Evolutionary conservation across 1,140 invertebrate genomes (phyloP).

Genomic region (Tigriopus japonicus): DNA sequence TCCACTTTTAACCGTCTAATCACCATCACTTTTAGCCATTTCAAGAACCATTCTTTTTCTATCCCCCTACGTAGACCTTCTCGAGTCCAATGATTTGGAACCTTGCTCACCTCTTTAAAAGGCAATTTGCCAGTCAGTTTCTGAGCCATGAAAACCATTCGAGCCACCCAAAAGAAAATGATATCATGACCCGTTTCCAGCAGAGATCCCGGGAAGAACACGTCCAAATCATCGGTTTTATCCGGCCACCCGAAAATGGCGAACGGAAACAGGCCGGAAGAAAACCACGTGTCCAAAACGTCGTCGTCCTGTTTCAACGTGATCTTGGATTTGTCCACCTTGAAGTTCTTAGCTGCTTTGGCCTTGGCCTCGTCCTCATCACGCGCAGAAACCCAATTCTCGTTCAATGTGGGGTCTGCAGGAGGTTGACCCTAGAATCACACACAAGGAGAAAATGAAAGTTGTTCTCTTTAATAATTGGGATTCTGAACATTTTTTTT

Average conservation of each 20-base stretch:
- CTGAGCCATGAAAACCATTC: slow-evolving; percentile 94
- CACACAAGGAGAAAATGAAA: slow-evolving; percentile 6
- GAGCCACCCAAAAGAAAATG: slow-evolving; percentile 97
- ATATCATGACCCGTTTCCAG: slow-evolving; percentile 96
- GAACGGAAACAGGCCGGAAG: slow-evolving; percentile 89
- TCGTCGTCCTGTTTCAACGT: slow-evolving; percentile 67
- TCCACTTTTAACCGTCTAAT: too few relatives aligned
- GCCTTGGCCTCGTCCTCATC: slow-evolving; percentile 57
- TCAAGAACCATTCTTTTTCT: too few relatives aligned
- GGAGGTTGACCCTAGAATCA: slow-evolving; percentile 8
- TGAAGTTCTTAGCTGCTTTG: slow-evolving; percentile 65
- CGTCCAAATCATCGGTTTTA: slow-evolving; percentile 38
- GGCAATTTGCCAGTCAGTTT: slow-evolving; percentile 76
- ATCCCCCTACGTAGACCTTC: too few relatives aligned
- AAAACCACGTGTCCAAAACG: slow-evolving; percentile 99
- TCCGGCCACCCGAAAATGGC: slow-evolving; percentile 96
- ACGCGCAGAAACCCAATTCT: slow-evolving; percentile 76
- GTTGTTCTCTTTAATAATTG: too few relatives aligned
- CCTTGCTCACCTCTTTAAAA: slow-evolving; percentile 50
- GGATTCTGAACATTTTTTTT: too few relatives aligned
- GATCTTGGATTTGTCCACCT: slow-evolving; percentile 42
- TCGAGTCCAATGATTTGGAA: too few relatives aligned
- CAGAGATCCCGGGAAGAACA: slow-evolving; percentile 80
- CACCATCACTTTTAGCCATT: too few relatives aligned
- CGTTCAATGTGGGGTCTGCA: slow-evolving; percentile 42